A percentile compares a stretch with the other conserved stretches of the same genome.
These are phyloP conservation scores for Apis cerana DNA, from an alignment of 1,140 invertebrate genomes.

Conservation along the genomic window DNA sequence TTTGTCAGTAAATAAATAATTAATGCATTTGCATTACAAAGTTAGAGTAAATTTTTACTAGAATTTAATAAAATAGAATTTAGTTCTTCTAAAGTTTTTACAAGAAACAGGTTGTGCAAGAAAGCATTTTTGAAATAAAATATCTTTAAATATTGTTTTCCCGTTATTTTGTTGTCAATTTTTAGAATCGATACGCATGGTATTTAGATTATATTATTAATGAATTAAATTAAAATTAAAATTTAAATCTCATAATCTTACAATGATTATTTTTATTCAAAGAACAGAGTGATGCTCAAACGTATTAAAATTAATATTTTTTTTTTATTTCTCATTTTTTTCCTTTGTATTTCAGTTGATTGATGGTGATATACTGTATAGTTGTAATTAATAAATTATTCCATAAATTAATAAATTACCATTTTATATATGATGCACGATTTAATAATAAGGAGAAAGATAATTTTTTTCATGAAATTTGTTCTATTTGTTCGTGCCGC, in stretches of 20 bases:
- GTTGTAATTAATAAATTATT: conserved; percentile 14
- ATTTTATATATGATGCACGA: background rate
- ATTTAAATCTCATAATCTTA: background rate
- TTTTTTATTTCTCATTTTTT: background rate
- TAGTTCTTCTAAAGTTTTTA: conserved; percentile 8
- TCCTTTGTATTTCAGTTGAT: background rate
- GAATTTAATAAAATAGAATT: conserved; percentile 35
- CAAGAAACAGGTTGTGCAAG: conserved; percentile 1
- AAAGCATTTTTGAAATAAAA: conserved; percentile 39
- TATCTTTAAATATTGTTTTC: conserved; percentile 17
- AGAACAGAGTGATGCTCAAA: background rate
- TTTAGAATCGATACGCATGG: background rate
- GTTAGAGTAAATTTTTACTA: conserved; percentile 24
- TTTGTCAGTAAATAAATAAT: conserved; percentile 3
- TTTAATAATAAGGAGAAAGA: background rate
- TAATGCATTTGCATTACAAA: background rate
- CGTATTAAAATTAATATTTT: background rate
- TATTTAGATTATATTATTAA: background rate
- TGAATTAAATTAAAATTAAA: background rate
- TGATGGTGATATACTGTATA: background rate
- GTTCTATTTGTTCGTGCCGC: conserved; percentile 4
- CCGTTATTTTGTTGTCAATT: background rate
- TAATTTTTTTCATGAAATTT: background rate
- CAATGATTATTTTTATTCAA: background rate
- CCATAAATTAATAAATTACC: background rate